Evolutionary conservation across 2,888 invertebrate species (phyloP), one percentile per base, ranked within the genome.

Genomic region (Amiota communis): DNA sequence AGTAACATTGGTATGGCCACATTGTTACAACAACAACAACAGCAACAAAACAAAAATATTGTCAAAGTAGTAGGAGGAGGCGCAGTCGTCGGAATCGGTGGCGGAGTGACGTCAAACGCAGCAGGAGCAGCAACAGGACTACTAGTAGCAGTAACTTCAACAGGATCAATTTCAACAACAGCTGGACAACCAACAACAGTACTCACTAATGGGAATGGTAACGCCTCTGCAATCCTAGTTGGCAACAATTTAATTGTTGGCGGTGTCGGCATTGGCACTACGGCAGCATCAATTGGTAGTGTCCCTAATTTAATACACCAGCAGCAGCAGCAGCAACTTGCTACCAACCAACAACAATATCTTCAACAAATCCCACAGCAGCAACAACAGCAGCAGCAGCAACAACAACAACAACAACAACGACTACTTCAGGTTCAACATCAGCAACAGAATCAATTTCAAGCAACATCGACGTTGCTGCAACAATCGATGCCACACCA

Each of bases 1-100:
- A 57, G 57, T 57, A 57, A 57, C 15, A 15, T 57, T 57, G 57
- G 57, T 57, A 57, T 57, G 57, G 57, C 57, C 57, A 57, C 57
- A 57, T 17, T 57, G 57, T 57, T 57, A 57, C 57, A 57, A 57
- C 57, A 36, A 13, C 56, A 56, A 15, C 56, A 9, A 17, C 56
- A 13, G 13, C 2, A 53, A 20, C 59, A 59, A 36, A 63, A 65
- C n/a, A 64, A 65, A 12, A 15, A 65, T 36, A 65, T 46, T 65
- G 47, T n/a, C 17, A 65, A 65, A 36, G 17, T 9, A 36, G 36
- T 13, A 46, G 63, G 23, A 46, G 23, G 8, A 63, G n/a, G 9
- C 36, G 23, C 1, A 63, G 46, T 13, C 3, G 23, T 23, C 15
- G 23, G 8, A 46, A 9, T 4, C 36, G 23, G 8, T 11, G 46